Conservation (phyloP, 64 coral and sea anemone genomes). For the Stichodactyla mertensii region DNA sequence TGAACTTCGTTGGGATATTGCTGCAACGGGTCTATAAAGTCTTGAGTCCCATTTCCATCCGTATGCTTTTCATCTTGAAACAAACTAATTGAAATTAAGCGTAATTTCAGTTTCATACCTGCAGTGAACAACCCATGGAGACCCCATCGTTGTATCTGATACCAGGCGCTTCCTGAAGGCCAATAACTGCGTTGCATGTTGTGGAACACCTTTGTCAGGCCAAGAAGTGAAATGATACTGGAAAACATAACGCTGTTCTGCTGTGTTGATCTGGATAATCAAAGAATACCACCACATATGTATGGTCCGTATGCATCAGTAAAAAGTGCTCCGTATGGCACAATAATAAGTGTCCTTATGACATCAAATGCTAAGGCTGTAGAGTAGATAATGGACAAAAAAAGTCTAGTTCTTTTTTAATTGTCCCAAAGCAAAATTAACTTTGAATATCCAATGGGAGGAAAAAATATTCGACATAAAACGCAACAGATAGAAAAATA, state of each 20-base stretch:
- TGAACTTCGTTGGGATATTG: no score
- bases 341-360: no score
- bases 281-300: background rate
- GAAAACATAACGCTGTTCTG: constrained; percentile 13
- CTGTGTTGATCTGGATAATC: background rate
- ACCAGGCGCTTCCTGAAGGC: constrained; percentile 27
- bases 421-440: no score
- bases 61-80: no score
- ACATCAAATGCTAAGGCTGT: no score
- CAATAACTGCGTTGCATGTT: constrained; percentile 46
- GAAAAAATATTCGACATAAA: no score
- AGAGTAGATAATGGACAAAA: no score
- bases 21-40: no score
- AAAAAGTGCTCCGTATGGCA: background rate
- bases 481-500: no score
- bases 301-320: background rate
- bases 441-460: no score
- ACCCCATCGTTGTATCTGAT: constrained; percentile 7
- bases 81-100: background rate
- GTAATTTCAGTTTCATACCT: background rate
- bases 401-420: no score
- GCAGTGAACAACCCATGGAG: constrained; percentile 51
- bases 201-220: constrained; percentile 56
- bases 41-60: no score
- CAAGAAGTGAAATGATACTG: constrained; percentile 56